Percentiles rank a stretch among this genome's conserved stretches.
phyloP scores from a whole-genome alignment of 2,797 vertebrate genomes.

The Trichosurus vulpecula region DNA sequence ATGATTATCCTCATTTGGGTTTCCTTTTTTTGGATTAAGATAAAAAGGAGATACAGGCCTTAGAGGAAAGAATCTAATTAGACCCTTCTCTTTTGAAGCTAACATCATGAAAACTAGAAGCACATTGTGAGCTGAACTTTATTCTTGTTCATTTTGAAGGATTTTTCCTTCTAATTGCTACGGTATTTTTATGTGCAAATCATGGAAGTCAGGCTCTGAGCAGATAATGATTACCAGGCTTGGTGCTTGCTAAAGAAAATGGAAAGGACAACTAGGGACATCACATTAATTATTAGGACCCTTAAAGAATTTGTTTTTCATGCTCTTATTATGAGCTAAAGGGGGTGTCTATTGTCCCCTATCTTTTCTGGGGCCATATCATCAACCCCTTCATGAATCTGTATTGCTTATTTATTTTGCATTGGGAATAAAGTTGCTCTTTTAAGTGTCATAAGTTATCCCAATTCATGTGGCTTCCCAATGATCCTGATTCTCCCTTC shows the following conservation, averaged over 20 bases:
- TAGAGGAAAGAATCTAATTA: not conserved
- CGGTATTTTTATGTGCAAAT: not conserved
- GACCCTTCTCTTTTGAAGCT: not conserved
- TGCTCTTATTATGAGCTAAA: not conserved
- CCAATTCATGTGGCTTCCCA: not conserved
- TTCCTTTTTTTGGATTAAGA: not conserved
- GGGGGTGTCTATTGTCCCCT: not conserved
- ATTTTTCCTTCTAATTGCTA: not conserved
- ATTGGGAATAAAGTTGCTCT: not conserved
- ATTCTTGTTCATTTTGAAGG: not conserved
- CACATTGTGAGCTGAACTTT: not conserved
- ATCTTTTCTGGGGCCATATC: not conserved
- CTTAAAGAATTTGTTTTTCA: not conserved
- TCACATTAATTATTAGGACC: not conserved
- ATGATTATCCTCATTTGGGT: not conserved
- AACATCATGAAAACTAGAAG: not conserved
- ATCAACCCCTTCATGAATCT: not conserved
- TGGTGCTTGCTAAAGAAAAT: not conserved
- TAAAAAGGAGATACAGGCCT: not conserved
- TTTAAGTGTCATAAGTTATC: not conserved
- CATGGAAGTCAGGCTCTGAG: not conserved
- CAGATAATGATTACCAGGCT: not conserved
- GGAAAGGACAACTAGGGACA: not conserved
- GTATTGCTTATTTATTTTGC: not conserved
- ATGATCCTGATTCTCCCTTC: not conserved